A percentile compares a stretch with the other conserved stretches of the same genome.
phyloP scores from a whole-genome alignment of 2,888 invertebrate genomes.

The Nomada fucata region DNA sequence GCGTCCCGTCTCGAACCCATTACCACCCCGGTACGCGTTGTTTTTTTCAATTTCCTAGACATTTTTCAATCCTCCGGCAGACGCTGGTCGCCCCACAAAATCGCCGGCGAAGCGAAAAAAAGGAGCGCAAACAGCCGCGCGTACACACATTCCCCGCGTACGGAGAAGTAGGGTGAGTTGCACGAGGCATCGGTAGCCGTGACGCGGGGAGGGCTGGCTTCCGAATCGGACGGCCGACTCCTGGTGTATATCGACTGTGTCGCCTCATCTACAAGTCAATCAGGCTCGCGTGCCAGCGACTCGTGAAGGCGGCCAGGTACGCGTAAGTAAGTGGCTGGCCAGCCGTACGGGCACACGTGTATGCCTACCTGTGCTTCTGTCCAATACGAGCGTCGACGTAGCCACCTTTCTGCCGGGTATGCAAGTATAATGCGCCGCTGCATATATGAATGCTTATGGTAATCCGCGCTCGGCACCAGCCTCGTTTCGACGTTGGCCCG shows the following conservation, averaged over 20 bases:
- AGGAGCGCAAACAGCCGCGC: not conserved
- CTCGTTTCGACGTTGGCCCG: slow-evolving; percentile 77
- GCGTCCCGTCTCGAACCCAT: not conserved
- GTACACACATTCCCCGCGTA: too few species aligned
- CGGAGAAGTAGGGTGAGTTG: slow-evolving; percentile 25
- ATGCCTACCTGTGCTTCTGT: slow-evolving; percentile 49
- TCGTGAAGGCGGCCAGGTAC: slow-evolving; percentile 77
- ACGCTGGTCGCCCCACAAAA: not conserved
- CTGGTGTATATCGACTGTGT: slow-evolving; percentile 81
- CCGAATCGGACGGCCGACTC: slow-evolving; percentile 63
- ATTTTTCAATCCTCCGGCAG: not conserved
- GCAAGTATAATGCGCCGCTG: slow-evolving; percentile 81
- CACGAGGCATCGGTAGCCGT: slow-evolving; percentile 36
- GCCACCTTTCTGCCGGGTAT: slow-evolving; percentile 77
- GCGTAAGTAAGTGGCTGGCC: slow-evolving; percentile 72
- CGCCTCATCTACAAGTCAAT: slow-evolving; percentile 84
- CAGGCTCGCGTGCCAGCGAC: slow-evolving; percentile 82
- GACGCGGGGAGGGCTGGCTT: slow-evolving; percentile 51
- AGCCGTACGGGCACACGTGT: slow-evolving; percentile 63
- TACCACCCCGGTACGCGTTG: not conserved
- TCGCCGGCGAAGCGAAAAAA: not conserved
- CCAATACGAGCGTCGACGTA: slow-evolving; percentile 68
- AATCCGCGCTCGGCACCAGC: slow-evolving; percentile 77
- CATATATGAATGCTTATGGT: slow-evolving; percentile 84
- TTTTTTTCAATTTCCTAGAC: not conserved